phyloP scores from a whole-genome alignment of 1,140 invertebrate genomes.

The Orius insidiosus region DNA sequence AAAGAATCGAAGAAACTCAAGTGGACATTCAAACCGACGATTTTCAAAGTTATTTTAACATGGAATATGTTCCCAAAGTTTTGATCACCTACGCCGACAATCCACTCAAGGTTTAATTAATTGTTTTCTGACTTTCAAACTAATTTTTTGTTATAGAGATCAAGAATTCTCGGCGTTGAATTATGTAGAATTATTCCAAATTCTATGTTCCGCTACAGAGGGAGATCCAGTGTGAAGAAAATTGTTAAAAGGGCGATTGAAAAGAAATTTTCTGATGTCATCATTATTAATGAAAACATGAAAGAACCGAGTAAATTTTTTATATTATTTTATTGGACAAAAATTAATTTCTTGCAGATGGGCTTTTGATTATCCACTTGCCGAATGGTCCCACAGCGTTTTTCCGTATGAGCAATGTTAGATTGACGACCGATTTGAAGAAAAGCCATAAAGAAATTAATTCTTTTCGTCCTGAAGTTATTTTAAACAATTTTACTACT shows the following conservation, averaged over 20 bases:
- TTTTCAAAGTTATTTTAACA: constrained; percentile 69
- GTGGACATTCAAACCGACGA: constrained; percentile 70
- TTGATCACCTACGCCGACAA: constrained; percentile 88
- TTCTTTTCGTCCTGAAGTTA: constrained; percentile 71
- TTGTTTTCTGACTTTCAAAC: constrained; percentile 7
- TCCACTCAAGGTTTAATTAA: constrained; percentile 49
- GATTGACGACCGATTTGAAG: constrained; percentile 58
- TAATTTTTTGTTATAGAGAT: constrained; percentile 39
- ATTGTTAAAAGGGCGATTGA: constrained; percentile 66
- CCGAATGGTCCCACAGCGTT: constrained; percentile 88
- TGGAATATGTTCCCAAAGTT: constrained; percentile 79
- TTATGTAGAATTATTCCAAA: constrained; percentile 82
- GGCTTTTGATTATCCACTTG: constrained; percentile 78
- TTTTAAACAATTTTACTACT: constrained; percentile 93
- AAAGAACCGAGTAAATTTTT: constrained; percentile 68
- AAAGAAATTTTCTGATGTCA: constrained; percentile 71
- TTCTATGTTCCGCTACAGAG: constrained; percentile 56
- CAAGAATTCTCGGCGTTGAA: constrained; percentile 83
- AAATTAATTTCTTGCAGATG: constrained; percentile 35
- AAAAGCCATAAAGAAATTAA: constrained; percentile 63
- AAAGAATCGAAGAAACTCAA: constrained; percentile 27
- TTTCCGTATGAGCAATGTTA: constrained; percentile 44
- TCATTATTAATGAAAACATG: constrained; percentile 86
- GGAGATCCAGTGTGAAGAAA: constrained; percentile 80
- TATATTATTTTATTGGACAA: constrained; percentile 20